A percentile compares a stretch with the other conserved stretches of the same genome.
These are phyloP conservation scores for Chloroceryle aenea DNA, from an alignment of 2,113 vertebrate species.

Conservation along the genomic window DNA sequence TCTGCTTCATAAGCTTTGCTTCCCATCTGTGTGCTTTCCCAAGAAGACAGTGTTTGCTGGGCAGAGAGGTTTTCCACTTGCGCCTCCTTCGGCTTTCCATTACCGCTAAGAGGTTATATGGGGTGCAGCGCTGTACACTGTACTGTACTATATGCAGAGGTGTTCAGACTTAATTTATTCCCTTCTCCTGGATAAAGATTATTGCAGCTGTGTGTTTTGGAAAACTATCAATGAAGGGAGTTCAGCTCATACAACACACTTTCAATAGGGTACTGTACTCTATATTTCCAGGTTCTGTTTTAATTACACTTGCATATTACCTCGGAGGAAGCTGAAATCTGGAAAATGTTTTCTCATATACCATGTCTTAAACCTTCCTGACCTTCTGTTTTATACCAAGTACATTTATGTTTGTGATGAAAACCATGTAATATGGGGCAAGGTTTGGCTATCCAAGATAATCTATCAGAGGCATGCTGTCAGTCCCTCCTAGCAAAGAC, in stretches of 20 bases:
- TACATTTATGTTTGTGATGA: slow-evolving; percentile 66
- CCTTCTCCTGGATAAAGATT: slow-evolving; percentile 78
- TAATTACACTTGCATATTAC: slow-evolving; percentile 76
- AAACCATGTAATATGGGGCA: slow-evolving; percentile 44
- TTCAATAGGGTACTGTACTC: slow-evolving; percentile 77
- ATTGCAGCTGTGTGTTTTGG: slow-evolving; percentile 79
- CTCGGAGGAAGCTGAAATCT: slow-evolving; percentile 73
- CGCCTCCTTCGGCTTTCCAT: slow-evolving; percentile 68
- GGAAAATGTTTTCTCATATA: slow-evolving; percentile 76
- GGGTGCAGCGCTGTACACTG: slow-evolving; percentile 69
- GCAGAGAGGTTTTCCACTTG: slow-evolving; percentile 70
- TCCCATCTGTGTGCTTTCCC: slow-evolving; percentile 45
- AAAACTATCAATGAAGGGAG: slow-evolving; percentile 76
- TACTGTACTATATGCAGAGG: slow-evolving; percentile 71
- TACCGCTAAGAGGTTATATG: slow-evolving; percentile 56
- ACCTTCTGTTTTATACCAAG: slow-evolving; percentile 71
- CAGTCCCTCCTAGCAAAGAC: neutral
- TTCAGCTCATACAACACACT: slow-evolving; percentile 74
- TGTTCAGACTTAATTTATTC: slow-evolving; percentile 78
- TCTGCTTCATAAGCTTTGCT: slow-evolving; percentile 51
- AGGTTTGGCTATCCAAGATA: neutral
- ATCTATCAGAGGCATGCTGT: slow-evolving; percentile 1
- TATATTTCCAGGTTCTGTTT: slow-evolving; percentile 76
- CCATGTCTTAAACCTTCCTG: slow-evolving; percentile 67
- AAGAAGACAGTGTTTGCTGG: slow-evolving; percentile 65